phyloP scores from a whole-genome alignment of 2,888 invertebrate species.

The Nebria brevicollis region DNA sequence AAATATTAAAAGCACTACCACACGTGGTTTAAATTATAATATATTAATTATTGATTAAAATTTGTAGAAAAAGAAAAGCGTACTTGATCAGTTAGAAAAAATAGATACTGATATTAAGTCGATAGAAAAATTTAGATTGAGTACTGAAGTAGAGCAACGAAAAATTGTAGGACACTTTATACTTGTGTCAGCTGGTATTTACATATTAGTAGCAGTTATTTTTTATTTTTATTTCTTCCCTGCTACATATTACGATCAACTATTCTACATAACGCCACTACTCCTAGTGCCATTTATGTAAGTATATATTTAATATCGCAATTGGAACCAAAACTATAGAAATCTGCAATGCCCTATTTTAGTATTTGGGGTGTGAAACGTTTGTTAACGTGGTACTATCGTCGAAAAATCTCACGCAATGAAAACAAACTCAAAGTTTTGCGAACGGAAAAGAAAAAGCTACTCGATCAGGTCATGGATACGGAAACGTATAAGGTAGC shows the following conservation, averaged over 20 bases:
- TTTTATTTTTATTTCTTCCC: constrained; percentile 86
- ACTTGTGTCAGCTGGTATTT: constrained; percentile 74
- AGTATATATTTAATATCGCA: constrained; percentile 60
- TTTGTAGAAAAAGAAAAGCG: constrained; percentile 68
- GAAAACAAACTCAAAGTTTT: constrained; percentile 76
- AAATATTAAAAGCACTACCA: no score
- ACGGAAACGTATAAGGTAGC: constrained; percentile 97
- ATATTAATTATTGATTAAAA: not conserved
- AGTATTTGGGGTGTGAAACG: constrained; percentile 84
- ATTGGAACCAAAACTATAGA: not conserved
- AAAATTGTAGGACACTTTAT: constrained; percentile 83
- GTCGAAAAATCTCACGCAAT: constrained; percentile 81
- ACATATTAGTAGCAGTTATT: constrained; percentile 75
- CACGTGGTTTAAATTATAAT: not conserved
- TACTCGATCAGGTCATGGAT: constrained; percentile 96
- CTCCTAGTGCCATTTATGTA: constrained; percentile 85
- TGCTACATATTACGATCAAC: constrained; percentile 76
- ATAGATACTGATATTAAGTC: constrained; percentile 82
- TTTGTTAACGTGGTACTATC: constrained; percentile 88
- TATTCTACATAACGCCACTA: constrained; percentile 82
- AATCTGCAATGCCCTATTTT: constrained; percentile 53
- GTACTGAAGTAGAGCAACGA: constrained; percentile 83
- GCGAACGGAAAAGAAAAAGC: constrained; percentile 84
- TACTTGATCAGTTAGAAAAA: constrained; percentile 71
- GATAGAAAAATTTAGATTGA: constrained; percentile 82